A percentile compares a stretch with the other conserved stretches of the same genome.
These are phyloP conservation scores for Philhelius pedissequus DNA, from an alignment of 2,888 invertebrate species.

Conservation along the genomic window DNA sequence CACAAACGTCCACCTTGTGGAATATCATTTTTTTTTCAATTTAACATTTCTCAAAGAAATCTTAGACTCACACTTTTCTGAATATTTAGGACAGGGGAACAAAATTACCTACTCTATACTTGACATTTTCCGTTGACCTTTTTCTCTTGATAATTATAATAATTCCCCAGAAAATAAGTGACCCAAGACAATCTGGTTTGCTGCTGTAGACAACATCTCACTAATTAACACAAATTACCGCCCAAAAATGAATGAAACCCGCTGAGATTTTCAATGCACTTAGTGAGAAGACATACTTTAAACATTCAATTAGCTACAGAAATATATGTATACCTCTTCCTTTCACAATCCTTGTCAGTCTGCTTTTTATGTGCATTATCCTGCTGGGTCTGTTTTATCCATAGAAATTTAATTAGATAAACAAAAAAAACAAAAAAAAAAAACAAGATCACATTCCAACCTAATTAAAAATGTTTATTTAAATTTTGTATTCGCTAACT, in stretches of 20 bases:
- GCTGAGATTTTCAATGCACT: background rate
- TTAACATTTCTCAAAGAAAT: background rate
- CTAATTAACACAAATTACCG: constrained; percentile 47
- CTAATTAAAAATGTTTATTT: constrained; percentile 61
- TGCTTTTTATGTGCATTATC: background rate
- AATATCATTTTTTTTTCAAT: background rate
- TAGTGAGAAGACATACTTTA: background rate
- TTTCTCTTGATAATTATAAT: background rate
- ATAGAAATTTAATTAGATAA: constrained; percentile 9
- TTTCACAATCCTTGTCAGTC: background rate
- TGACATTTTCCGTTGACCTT: background rate
- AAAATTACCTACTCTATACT: background rate
- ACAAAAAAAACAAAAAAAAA: background rate
- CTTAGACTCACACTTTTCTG: background rate
- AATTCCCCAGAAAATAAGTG: background rate
- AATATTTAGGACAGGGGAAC: background rate
- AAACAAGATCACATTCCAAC: constrained; percentile 29
- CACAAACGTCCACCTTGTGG: background rate
- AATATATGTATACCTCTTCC: background rate
- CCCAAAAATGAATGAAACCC: constrained; percentile 6
- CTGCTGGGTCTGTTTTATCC: background rate
- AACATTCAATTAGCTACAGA: constrained; percentile 25
- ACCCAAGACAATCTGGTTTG: background rate
- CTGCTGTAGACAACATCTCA: background rate
- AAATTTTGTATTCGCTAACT: background rate